Evolutionary conservation across 2,797 vertebrate species (phyloP), one percentile per base, ranked within the genome.

Genomic region (Scolopax rusticola): DNA sequence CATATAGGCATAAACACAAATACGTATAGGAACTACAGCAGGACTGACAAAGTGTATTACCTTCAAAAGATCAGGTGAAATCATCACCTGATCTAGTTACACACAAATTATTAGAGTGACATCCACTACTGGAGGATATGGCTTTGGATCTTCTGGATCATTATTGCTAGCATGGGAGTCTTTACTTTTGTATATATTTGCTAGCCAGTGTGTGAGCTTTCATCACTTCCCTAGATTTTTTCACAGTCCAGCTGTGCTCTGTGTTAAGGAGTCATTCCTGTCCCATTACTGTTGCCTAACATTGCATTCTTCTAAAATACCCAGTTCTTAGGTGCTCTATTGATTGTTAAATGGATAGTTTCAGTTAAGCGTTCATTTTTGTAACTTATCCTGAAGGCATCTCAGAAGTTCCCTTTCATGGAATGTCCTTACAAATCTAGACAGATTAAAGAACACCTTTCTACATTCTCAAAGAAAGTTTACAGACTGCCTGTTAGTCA

Each of bases 71-170:
- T 33, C 11, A 7, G 6, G 0, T 11, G 3, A 84, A 75, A 79
- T 11, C 6, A 14, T 45, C 3, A 23, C 3, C 13, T 4, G 0
- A 3, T 57, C 10, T 47, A n/a, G 3, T 12, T 67, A 8, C 8
- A 56, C 8, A 60, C 67, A 80, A 48, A 33, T 59, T 4, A 11
- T 50, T n/a, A 28, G 7, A 56, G 6, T 61, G 20, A 36, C 21
- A 48, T 53, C 9, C 12, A 60, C 21, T 48, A 27, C 15, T 6
- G 24, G 12, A 79, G 5, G 4, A n/a, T 56, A 57, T 23, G 16
- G 7, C 8, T 65, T 19, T 20, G 15, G 4, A 5, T 84, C 15
- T 84, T 78, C 12, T 78, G 8, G 36, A n/a, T 54, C 18, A 43
- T n/a, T 73, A 21, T 2, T 60, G 28, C 5, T 19, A 32, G 5